Evolutionary conservation across 2,113 vertebrate genomes (phyloP).

Genomic region (Sander lucioperca): DNA sequence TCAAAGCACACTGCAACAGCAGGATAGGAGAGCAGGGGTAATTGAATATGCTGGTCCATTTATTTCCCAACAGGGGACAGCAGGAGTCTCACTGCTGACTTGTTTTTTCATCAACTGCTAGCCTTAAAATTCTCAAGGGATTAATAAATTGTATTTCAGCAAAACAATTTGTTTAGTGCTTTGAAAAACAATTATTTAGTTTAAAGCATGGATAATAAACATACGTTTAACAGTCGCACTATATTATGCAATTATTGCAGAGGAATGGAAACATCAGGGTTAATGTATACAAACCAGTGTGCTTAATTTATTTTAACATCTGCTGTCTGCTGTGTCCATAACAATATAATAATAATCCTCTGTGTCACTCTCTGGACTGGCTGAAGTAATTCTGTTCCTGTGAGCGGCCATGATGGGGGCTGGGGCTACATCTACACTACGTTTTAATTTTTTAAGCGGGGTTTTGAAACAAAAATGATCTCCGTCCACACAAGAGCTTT

Average conservation of each 20-base stretch:
- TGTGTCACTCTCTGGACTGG: constrained; percentile 54
- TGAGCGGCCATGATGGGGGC: constrained; percentile 34
- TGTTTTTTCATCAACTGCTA: constrained; percentile 12
- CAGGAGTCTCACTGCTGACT: constrained; percentile 45
- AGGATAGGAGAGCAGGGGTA: constrained; percentile 50
- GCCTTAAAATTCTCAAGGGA: constrained; percentile 45
- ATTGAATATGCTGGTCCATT: constrained; percentile 74
- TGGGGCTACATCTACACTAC: background rate
- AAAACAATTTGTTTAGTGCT: constrained; percentile 43
- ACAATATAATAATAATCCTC: constrained; percentile 19
- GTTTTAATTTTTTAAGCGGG: no score
- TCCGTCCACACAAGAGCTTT: no score
- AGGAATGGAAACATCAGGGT: background rate
- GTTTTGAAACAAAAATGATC: no score
- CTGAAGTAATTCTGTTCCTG: constrained; percentile 51
- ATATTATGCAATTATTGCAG: background rate
- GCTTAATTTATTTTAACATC: constrained; percentile 27
- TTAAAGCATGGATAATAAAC: background rate
- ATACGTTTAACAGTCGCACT: background rate
- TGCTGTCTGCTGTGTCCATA: constrained; percentile 14
- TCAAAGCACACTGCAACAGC: constrained; percentile 65
- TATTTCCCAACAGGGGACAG: constrained; percentile 72
- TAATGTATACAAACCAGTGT: constrained; percentile 33
- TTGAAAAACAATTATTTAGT: constrained; percentile 44
- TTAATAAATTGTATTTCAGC: constrained; percentile 33